A percentile compares a stretch with the other conserved stretches of the same genome.
phyloP scores from a whole-genome alignment of 2,888 invertebrate species.

The Drosophila sordidapex region DNA sequence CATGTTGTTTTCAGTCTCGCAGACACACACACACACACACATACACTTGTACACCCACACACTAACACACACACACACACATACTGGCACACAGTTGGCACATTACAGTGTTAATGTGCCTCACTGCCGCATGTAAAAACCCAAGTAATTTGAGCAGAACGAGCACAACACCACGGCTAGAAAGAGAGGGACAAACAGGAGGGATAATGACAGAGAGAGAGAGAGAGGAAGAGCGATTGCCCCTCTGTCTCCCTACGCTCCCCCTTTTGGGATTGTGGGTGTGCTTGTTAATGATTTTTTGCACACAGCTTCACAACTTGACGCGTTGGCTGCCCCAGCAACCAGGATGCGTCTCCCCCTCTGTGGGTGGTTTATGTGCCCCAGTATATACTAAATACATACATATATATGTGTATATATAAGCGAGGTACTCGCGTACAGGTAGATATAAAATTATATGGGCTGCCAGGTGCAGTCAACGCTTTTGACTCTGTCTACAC shows the following conservation, averaged over 20 bases:
- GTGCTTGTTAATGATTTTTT: constrained; percentile 83
- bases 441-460: constrained; percentile 70
- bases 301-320: constrained; percentile 82
- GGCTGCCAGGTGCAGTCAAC: constrained; percentile 74
- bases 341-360: constrained; percentile 1
- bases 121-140: constrained; percentile 83
- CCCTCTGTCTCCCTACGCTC: not conserved
- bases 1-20: constrained; percentile 73
- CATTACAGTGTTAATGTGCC: constrained; percentile 84
- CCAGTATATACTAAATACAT: constrained; percentile 21
- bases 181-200: constrained; percentile 14
- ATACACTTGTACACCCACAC: constrained; percentile 2
- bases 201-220: not conserved
- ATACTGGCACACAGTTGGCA: constrained; percentile 75
- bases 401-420: constrained; percentile 14
- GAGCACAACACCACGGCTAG: constrained; percentile 13
- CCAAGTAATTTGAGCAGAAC: constrained; percentile 74
- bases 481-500: constrained; percentile 54
- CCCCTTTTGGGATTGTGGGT: constrained; percentile 39
- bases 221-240: constrained; percentile 13
- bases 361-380: constrained; percentile 41
- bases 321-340: constrained; percentile 59
- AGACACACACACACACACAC: constrained; percentile 28
- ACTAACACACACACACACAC: constrained; percentile 26
- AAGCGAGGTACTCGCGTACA: constrained; percentile 2